These are phyloP conservation scores for Torymus auratus DNA, from an alignment of 2,888 invertebrate genomes.

Conservation along the genomic window DNA sequence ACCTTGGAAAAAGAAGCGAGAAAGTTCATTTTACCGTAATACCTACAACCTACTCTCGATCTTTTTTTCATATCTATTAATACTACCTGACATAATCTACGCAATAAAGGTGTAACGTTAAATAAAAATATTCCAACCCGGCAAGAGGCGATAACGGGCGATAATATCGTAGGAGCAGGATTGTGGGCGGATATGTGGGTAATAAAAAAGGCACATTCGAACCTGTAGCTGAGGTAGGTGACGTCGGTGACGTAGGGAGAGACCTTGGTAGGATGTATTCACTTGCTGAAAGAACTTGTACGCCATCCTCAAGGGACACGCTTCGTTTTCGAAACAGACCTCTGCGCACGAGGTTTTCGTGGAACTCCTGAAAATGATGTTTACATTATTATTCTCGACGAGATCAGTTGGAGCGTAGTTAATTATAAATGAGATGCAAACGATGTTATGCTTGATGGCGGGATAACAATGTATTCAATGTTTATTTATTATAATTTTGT, in stretches of 20 bases:
- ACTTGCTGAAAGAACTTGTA: slow-evolving; percentile 73
- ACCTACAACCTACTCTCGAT: no score
- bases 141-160: no score
- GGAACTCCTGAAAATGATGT: slow-evolving; percentile 81
- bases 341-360: slow-evolving; percentile 88
- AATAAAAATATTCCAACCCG: not conserved
- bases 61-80: slow-evolving; percentile 12
- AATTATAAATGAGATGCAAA: no score
- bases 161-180: no score
- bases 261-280: slow-evolving; percentile 79
- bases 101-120: not conserved
- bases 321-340: slow-evolving; percentile 87
- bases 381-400: not conserved
- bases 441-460: no score
- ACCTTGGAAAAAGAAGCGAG: no score
- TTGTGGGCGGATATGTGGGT: no score
- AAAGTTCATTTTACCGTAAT: not conserved
- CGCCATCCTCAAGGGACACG: slow-evolving; percentile 83
- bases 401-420: no score
- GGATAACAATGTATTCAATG: no score
- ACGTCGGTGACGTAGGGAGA: slow-evolving; percentile 82
- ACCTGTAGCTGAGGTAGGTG: slow-evolving; percentile 70
- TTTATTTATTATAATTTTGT: no score
- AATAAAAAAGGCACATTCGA: no score
- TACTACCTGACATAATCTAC: slow-evolving; percentile 28